Evolutionary conservation across 2,113 vertebrate species (phyloP).

Genomic region (Cryptomyrus ogoouensis): DNA sequence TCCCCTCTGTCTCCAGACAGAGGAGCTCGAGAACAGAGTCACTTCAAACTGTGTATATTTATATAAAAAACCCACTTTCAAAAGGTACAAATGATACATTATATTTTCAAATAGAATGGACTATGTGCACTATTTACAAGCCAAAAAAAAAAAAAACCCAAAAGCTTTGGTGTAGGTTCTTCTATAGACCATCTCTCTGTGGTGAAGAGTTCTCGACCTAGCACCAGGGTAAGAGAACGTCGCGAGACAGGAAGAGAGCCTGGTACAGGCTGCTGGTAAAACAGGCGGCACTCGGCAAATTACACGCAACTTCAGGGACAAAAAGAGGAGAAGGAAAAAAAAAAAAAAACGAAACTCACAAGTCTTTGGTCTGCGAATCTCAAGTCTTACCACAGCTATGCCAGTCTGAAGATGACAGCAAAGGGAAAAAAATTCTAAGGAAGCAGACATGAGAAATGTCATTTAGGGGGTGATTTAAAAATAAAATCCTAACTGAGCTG

Average conservation of each 20-base stretch:
- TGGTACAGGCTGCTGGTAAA: background rate
- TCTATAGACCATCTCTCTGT: conserved; percentile 24
- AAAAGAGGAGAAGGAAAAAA: background rate
- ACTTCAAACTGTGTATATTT: background rate
- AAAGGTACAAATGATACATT: conserved; percentile 19
- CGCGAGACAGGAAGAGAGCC: background rate
- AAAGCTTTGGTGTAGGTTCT: conserved; percentile 44
- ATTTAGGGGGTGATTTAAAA: background rate
- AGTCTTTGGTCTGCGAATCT: conserved; percentile 33
- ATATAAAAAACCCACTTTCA: conserved; percentile 27
- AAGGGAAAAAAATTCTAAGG: conserved; percentile 26
- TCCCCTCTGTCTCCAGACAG: background rate
- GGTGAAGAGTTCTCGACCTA: conserved; percentile 25
- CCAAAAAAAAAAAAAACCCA: conserved; percentile 16
- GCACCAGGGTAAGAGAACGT: conserved; percentile 22
- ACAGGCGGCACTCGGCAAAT: background rate
- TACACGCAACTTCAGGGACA: background rate
- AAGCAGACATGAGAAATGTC: background rate
- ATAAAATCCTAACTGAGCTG: background rate
- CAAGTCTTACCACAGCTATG: conserved; percentile 18
- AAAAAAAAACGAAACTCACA: conserved; percentile 12
- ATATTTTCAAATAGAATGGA: conserved; percentile 21
- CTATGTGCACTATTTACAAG: conserved; percentile 48
- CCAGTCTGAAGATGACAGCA: conserved; percentile 13
- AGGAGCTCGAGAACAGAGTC: background rate